phyloP scores from a whole-genome alignment of 2,888 invertebrate species.

The Iphiclides podalirius region DNA sequence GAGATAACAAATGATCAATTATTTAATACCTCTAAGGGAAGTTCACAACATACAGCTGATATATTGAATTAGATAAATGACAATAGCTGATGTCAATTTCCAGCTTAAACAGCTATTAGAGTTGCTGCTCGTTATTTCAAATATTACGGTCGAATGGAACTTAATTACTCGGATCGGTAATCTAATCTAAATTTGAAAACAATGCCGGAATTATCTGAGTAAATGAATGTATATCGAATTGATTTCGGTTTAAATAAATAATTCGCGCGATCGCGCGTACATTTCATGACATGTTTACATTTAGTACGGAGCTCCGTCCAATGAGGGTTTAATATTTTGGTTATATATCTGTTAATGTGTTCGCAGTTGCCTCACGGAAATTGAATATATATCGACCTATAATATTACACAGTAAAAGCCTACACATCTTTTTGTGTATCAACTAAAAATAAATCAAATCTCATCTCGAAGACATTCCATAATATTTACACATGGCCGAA shows the following conservation, averaged over 20 bases:
- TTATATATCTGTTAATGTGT: too few species aligned
- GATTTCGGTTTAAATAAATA: neutral
- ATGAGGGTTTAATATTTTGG: too few species aligned
- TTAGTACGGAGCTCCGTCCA: neutral
- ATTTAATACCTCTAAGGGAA: slow-evolving; percentile 33
- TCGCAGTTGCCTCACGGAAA: too few species aligned
- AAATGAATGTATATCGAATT: slow-evolving; percentile 14
- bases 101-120: slow-evolving; percentile 39
- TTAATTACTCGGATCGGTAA: slow-evolving; percentile 41
- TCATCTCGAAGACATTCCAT: too few species aligned
- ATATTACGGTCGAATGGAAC: slow-evolving; percentile 45
- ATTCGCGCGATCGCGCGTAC: neutral
- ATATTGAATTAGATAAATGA: slow-evolving; percentile 39
- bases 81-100: slow-evolving; percentile 29
- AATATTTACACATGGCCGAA: neutral
- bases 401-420: too few species aligned
- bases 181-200: slow-evolving; percentile 41
- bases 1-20: too few species aligned
- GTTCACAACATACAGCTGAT: slow-evolving; percentile 3
- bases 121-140: slow-evolving; percentile 42
- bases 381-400: too few species aligned
- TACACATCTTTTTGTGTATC: too few species aligned
- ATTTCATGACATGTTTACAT: neutral
- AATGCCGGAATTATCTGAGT: slow-evolving; percentile 16
- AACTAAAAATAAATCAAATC: too few species aligned